Conservation (phyloP, 1,140 invertebrate species). For the Camponotus pennsylvanicus region DNA sequence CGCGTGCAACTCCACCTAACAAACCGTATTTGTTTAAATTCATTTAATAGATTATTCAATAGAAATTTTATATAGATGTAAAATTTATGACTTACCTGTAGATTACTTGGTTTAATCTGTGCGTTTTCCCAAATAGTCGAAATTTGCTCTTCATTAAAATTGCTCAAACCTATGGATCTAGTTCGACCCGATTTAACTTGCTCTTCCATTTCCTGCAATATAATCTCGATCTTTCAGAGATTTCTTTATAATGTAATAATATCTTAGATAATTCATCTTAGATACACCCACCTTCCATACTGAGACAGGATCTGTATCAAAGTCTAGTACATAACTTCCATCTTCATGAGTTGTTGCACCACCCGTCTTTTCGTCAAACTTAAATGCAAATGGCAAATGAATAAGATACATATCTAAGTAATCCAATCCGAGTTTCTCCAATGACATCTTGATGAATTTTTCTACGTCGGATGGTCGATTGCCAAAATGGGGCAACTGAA, state of each 20-base stretch:
- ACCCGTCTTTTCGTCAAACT: conserved; percentile 85
- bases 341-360: conserved; percentile 86
- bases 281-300: conserved; percentile 89
- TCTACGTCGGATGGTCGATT: conserved; percentile 91
- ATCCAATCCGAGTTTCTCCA: conserved; percentile 91
- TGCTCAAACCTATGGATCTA: conserved; percentile 92
- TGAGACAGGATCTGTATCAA: conserved; percentile 89
- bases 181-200: conserved; percentile 89
- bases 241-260: conserved; percentile 5
- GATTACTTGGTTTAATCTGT: conserved; percentile 90
- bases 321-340: conserved; percentile 89
- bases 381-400: conserved; percentile 92
- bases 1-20: conserved; percentile 92
- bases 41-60: background rate
- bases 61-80: background rate
- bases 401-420: conserved; percentile 95
- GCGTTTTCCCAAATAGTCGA: conserved; percentile 88
- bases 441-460: conserved; percentile 90
- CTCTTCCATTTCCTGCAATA: conserved; percentile 91
- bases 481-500: conserved; percentile 88
- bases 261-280: conserved; percentile 29
- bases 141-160: conserved; percentile 92
- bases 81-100: conserved; percentile 87
- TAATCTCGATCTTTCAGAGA: conserved; percentile 21
- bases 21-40: conserved; percentile 60